These are phyloP conservation scores for Parazoanthus swiftii DNA, from an alignment of 92 coral and sea anemone genomes.

Conservation along the genomic window DNA sequence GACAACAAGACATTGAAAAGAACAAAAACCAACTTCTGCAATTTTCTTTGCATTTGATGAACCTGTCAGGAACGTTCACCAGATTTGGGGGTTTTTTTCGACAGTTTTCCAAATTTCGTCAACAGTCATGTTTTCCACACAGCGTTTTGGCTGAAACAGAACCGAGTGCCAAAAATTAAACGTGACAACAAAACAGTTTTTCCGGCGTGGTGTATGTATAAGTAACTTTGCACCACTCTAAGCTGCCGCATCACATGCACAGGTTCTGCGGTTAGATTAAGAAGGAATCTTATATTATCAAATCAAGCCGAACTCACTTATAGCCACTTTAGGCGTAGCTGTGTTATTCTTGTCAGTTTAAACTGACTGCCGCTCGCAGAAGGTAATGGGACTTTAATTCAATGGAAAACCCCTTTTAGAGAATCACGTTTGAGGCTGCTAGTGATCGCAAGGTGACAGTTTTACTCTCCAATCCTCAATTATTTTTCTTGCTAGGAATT, in stretches of 20 bases:
- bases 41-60: background rate
- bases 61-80: background rate
- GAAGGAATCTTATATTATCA: background rate
- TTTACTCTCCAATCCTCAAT: background rate
- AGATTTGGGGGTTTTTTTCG: background rate
- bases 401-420: background rate
- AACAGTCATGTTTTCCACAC: background rate
- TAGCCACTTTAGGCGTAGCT: background rate
- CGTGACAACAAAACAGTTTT: conserved; percentile 8
- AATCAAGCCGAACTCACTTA: background rate
- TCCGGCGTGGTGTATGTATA: conserved; percentile 21
- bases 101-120: background rate
- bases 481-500: background rate
- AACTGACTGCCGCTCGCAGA: background rate
- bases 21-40: background rate
- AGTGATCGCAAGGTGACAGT: background rate
- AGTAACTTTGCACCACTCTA: background rate
- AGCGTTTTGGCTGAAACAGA: conserved; percentile 2
- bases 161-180: conserved; percentile 10
- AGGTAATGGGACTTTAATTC: background rate
- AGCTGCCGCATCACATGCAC: background rate
- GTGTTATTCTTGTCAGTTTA: background rate
- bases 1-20: background rate
- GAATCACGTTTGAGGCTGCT: background rate
- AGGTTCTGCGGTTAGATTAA: background rate